Base-by-base conservation (phyloP, 2,113 vertebrate genomes). In the Siphamia tubifer region DNA sequence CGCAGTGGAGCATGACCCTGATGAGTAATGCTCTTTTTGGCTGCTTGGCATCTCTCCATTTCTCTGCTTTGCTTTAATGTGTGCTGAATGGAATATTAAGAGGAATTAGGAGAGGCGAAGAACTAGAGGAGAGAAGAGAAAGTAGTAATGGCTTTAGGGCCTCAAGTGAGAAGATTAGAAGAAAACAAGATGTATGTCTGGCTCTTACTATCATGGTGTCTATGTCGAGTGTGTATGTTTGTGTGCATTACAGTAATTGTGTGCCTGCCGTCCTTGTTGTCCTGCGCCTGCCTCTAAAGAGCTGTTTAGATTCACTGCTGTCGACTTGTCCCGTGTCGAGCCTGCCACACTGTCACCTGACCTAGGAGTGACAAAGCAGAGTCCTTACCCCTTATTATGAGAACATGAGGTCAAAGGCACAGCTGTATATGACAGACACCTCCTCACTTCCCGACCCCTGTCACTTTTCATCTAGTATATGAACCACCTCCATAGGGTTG, bases 11-110 rank as follows among this genome's bases (percentile, higher is more conserved):
- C 94, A 91, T 97, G 96, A 96, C 95, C 86, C 94, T 89, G 91
- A 93, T 95, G 96, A 98, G 92, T 94, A 95, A 96, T 96, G 94
- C 93, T 94, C 92, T 93, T 94, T 92, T 94, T 92, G 91, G 92
- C 93, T 94, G 90, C 93, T 88, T 95, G 94, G 93, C 93, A 83
- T 82, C 81, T 30, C 93, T 91, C 92, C 93, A 93, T 90, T 94
- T 93, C 89, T 93, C 90, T 61, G 91, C 90, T 84, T 81, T 87
- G 88, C 93, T 91, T 94, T 94, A 94, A 94, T 91, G 90, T 79
- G 85, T 85, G 90, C 93, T 94, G 91, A 94, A 93, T 93, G 94
- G 93, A 96, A 95, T 96, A 95, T 95, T 96, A 95, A 96, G 91
- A 92, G 90, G 91, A 93, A 35, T 78, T 8, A 74, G 80, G 87